Evolutionary conservation across 2,797 vertebrate genomes (phyloP).

Genomic region (Siniperca scherzeri): DNA sequence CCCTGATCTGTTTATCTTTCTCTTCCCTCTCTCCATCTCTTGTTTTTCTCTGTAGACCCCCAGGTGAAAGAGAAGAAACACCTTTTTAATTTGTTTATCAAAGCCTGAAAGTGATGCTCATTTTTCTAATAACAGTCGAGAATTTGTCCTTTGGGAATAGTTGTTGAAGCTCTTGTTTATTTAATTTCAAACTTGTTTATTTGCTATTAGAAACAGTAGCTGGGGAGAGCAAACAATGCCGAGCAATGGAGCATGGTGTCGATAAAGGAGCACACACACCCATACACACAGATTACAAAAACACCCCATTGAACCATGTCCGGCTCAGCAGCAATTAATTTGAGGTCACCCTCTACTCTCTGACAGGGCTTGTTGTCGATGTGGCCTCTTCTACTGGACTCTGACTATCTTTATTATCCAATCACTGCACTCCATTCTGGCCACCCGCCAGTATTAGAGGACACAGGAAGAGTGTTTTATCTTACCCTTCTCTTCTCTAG

Average conservation of each 20-base stretch:
- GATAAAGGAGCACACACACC: conserved; percentile 26
- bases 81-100: conserved; percentile 80
- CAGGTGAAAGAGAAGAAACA: conserved; percentile 62
- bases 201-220: conserved; percentile 58
- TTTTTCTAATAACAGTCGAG: conserved; percentile 71
- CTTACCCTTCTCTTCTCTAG: conserved; percentile 29
- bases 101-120: conserved; percentile 69
- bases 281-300: conserved; percentile 46
- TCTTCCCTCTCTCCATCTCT: conserved; percentile 24
- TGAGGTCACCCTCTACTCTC: conserved; percentile 67
- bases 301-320: conserved; percentile 59
- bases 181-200: conserved; percentile 69
- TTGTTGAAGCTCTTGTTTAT: conserved; percentile 67
- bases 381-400: conserved; percentile 61
- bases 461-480: conserved; percentile 59
- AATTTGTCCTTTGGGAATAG: conserved; percentile 63
- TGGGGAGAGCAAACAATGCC: conserved; percentile 56
- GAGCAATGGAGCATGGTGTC: conserved; percentile 20
- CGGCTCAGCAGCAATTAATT: conserved; percentile 71
- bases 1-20: conserved; percentile 62
- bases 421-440: conserved; percentile 69
- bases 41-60: conserved; percentile 45
- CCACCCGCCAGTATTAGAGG: conserved; percentile 64
- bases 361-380: conserved; percentile 68
- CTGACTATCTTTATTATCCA: conserved; percentile 76